Evolutionary conservation across 2,113 vertebrate species (phyloP), one percentile per base, ranked within the genome.

Genomic region (Natator depressus): DNA sequence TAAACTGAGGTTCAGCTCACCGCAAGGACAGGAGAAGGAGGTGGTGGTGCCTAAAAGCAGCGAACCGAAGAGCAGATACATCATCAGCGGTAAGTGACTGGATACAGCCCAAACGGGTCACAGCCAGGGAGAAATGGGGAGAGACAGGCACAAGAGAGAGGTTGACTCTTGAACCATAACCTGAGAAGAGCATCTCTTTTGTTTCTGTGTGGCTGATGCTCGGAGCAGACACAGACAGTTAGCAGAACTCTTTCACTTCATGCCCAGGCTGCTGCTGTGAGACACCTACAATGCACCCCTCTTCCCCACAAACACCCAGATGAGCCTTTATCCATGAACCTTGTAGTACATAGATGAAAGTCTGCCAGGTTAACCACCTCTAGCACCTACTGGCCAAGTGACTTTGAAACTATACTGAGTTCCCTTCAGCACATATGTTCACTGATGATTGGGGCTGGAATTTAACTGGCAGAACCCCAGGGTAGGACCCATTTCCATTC

Each of bases 1-100:
- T 95, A 99, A 98, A 89, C 96, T 99, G 89, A 98, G 86, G 55
- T 98, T 99, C 85, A 98, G 95, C 6, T 98, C 98, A 79, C 95
- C 98, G 1, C 76, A 89, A 4, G 98, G 98, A 5, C 94, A 98
- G 27, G 98, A 98, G 38, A 98, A 99, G 76, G 96, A 98, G 92
- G 95, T 98, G 84, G 95, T 89, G 0, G 98, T 99, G 11, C 97
- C 97, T 84, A 98, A 87, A 96, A 99, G 98, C 90, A 97, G 95
- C 76, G 98, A 99, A 82, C 98, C 98, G 2, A 98, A 99, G 94
- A 99, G 98, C 88, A 98, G 98, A 88, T 98, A 99, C 82, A 98
- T 99, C 57, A 98, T 99, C 93, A 97, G 97, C 35, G 99, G 99
- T 99, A 91, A 97, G 97, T 89, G 38, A 16, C 20, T 19, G 29